Base-by-base conservation (phyloP, 2,888 invertebrate genomes). In the Drosophila kambysellisi region DNA sequence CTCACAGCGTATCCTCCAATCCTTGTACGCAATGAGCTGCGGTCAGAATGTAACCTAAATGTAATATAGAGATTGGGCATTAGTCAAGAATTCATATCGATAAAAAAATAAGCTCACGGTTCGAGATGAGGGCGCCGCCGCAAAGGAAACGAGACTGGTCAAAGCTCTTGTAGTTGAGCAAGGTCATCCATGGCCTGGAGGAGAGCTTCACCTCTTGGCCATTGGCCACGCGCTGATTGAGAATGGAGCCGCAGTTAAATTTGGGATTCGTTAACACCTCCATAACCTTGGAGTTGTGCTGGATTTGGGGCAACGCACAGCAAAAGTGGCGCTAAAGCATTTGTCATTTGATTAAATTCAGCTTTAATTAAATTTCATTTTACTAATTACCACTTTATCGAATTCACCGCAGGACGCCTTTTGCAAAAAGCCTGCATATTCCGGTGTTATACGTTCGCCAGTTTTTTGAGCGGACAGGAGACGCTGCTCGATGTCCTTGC, bases 171-270 rank as follows among this genome's bases (percentile, higher is more conserved):
- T 91, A 91, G 4, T 79, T 79, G 4, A 91, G 70, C 59, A 91
- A 39, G 3, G 83, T 83, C 91, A 91, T 91, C 91, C 91, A 91
- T 6, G 91, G 91, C 8, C 83, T 79, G 8, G 83, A 83, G 32
- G 85, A 90, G 25, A 91, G 65, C 29, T 81, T 78, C 3, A 91
- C 91, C 62, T 86, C 83, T 25, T 81, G 69, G 4, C 91, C 91
- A 64, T 89, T 72, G 52, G 91, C 67, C 9, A 91, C 82, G 9
- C 78, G 80, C 35, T 82, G 80, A 33, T 68, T 88, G 30, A 85
- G 74, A 6, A 79, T 67, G 33, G 68, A 71, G n/a, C 82, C 89
- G 12, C 82, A 78, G 25, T 59, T 88, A 56, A 88, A 91, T 15
- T 37, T 63, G 2, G 65, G 11, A 5, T 73, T 68, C 11, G 43